Evolutionary conservation across 2,113 vertebrate genomes (phyloP), one percentile per base, ranked within the genome.

Genomic region (Arizona elegans): DNA sequence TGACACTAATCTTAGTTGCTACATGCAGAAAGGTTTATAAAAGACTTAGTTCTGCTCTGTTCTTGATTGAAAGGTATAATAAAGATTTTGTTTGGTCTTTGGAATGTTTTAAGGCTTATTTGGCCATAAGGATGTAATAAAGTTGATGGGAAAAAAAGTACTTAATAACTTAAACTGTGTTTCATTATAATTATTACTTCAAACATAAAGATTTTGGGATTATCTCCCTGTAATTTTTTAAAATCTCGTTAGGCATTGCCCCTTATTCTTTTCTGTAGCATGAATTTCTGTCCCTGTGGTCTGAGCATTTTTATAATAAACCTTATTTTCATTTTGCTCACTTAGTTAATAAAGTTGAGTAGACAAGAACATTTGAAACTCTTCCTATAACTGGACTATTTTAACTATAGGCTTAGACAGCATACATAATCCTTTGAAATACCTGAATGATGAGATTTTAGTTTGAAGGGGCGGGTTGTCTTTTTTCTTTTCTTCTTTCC

Each of bases 141-240:
- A 91, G 92, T 93, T 58, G 91, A 59, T 89, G 47, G 13, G 52
- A 13, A 55, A 19, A 29, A 58, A 58, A 86, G 1, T 50, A 55
- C 86, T 94, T 95, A 95, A 91, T 4, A 2, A n/a, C 86, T 92
- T 93, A 87, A 93, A 38, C 19, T 24, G n/a, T 92, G 93, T 94
- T 94, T 59, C 90, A 94, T 95, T 92, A 93, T 19, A 53, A 70
- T 95, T 91, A 94, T 19, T 52, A 56, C 88, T 91, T 33, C 91
- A 90, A 91, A 95, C 91, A 62, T 1, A 0, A 89, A 88, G 90
- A 59, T 88, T 88, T 52, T 33, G 8, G 86, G 90, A 55, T 56
- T 91, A 29, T 59, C 23, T 89, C 87, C 92, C 87, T 87, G 50
- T 94, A 95, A 65, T 91, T 24, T 62, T 43, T 95, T 93, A 91